Percentiles rank a stretch among this genome's conserved stretches.
These are phyloP conservation scores for Siphlonurus alternatus DNA, from an alignment of 2,888 invertebrate genomes.

Conservation along the genomic window DNA sequence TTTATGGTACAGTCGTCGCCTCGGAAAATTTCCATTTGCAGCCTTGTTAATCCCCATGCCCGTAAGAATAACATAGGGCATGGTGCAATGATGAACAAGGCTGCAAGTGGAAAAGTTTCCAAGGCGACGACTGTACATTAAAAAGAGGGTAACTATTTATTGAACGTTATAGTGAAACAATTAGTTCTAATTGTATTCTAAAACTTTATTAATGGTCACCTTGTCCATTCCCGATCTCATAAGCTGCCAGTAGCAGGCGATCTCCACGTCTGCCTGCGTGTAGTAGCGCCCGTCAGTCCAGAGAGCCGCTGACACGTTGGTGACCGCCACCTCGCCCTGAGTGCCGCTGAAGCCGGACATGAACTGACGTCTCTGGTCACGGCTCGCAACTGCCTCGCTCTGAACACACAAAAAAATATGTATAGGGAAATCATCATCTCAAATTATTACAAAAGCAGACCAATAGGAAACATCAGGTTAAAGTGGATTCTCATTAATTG, in stretches of 20 bases:
- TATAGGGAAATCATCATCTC: too few relatives aligned
- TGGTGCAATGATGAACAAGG: too few relatives aligned
- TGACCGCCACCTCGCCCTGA: conserved; percentile 52
- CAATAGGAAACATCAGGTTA: not conserved
- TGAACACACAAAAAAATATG: conserved; percentile 23
- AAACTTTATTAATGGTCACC: too few relatives aligned
- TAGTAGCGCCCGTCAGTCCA: conserved; percentile 90
- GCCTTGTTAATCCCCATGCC: too few relatives aligned
- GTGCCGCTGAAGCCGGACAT: conserved; percentile 70
- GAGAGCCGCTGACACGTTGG: conserved; percentile 46
- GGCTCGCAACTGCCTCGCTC: conserved; percentile 60
- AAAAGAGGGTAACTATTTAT: too few relatives aligned
- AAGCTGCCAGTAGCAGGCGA: conserved; percentile 82
- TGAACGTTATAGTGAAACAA: too few relatives aligned
- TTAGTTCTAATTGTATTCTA: too few relatives aligned
- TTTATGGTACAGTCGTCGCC: too few relatives aligned
- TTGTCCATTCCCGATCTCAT: conserved; percentile 53
- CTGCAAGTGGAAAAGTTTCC: too few relatives aligned
- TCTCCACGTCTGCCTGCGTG: conserved; percentile 64
- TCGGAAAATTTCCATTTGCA: too few relatives aligned
- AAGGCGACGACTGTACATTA: too few relatives aligned
- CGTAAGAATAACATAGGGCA: too few relatives aligned
- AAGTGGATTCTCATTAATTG: not conserved
- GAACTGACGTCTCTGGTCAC: conserved; percentile 58
- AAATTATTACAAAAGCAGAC: not conserved